Evolutionary conservation across 2,113 vertebrate genomes (phyloP), one percentile per base, ranked within the genome.

Genomic region (Rallus limicola): DNA sequence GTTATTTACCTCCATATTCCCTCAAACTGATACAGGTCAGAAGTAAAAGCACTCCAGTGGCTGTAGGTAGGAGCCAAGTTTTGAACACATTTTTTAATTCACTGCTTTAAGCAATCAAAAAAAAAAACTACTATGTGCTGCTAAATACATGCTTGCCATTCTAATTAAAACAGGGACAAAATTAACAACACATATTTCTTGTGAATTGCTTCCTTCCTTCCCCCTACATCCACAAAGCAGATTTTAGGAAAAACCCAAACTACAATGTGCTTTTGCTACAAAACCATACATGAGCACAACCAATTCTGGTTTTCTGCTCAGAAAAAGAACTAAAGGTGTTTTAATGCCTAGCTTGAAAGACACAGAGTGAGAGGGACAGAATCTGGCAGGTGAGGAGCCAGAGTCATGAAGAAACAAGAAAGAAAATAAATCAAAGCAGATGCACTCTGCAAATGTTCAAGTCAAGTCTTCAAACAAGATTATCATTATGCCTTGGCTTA

Each of bases 401-500:
- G 75, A 89, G 38, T 58, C 33, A 62, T 9, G n/a, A 87, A 71
- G 58, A 87, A 83, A 86, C 7, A 60, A 65, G 53, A 68, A 92
- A 86, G 60, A 29, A 88, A 88, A 82, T 60, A 83, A 9, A 95
- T 36, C 67, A 80, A 91, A 89, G 86, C 77, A 82, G 70, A 85
- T 50, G 62, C 25, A 65, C 14, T 2, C 48, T 38, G 48, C 11
- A 62, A 60, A 53, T 60, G 55, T 92, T 78, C 40, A 86, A 80
- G 36, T 50, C 44, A 53, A 19, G 44, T 81, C 82, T 92, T 93
- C 76, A 86, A 86, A 83, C 19, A 68, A 52, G 77, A 79, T 72
- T 65, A 56, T 75, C 36, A 28, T 62, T 69, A 52, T 40, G 42
- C 40, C 52, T 17, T 48, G 29, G 58, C 88, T 81, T 85, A 71